Base-by-base conservation (phyloP, 2,888 invertebrate species). In the Baccha elongata region DNA sequence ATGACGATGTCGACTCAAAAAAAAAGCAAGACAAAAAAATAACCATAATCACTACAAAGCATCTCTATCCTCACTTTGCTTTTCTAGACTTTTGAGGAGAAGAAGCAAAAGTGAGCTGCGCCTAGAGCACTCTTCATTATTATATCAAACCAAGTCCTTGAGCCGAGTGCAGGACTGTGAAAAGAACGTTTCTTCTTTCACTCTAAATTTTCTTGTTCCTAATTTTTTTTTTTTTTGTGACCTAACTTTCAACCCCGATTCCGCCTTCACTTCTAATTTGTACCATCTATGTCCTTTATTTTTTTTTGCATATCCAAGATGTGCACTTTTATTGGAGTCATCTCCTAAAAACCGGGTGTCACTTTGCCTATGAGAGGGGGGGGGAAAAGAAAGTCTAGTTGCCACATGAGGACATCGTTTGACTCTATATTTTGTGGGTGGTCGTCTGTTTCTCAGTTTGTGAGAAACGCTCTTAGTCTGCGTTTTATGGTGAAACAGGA, bases 51-150 rank as follows among this genome's bases (percentile, higher is more conserved):
- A 71, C 44, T 53, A 48, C 75, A 75, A 75, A 81, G 81, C 46
- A 64, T 55, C 64, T 64, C 62, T 44, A 11, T 13, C 7, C 40
- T 15, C 2, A 55, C 15, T 21, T 23, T 40, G 19, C 29, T 1
- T 21, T 13, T 44, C 21, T 42, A 35, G 40, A 23, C 26, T 26
- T 35, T 55, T 55, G 8, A 46, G n/a, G 29, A 69, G 75, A 75
- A 69, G 64, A 58, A 83, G 78, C 67, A 67, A 62, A 60, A 67
- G 67, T 83, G 67, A 83, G 78, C 64, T 71, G 48, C 72, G 76
- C 78, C 83, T 78, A 78, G 37, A 78, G 83, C 83, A 78, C 83
- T 83, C 83, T 83, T 83, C 83, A 78, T 83, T 83, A 83, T 83
- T 83, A 83, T 72, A 83, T 73, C 78, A 78, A 73, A 78, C 68